Conservation (phyloP, 2,113 vertebrate species). For the Glaucomys volans region DNA sequence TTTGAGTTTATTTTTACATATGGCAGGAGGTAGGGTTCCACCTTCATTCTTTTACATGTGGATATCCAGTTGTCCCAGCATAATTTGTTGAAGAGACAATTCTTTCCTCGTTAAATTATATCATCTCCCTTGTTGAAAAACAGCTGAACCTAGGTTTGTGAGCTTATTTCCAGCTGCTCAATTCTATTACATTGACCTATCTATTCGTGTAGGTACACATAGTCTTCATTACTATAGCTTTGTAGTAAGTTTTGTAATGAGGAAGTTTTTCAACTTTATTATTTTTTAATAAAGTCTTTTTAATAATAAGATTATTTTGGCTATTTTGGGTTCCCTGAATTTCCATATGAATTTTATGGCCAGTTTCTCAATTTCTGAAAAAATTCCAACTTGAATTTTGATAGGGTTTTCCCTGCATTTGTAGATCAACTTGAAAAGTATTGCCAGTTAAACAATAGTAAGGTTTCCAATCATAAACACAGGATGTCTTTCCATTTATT, state of each 20-base stretch:
- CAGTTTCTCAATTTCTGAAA: not conserved
- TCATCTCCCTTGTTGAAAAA: not conserved
- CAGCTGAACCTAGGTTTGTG: too few species aligned
- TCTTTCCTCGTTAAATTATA: not conserved
- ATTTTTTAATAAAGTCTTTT: too few species aligned
- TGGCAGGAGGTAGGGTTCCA: not conserved
- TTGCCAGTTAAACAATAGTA: not conserved
- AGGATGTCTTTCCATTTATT: not conserved
- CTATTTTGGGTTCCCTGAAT: not conserved
- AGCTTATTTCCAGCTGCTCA: not conserved
- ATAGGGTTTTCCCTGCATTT: not conserved
- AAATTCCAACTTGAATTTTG: not conserved
- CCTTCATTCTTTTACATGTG: not conserved
- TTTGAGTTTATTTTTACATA: not conserved
- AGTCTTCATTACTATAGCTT: not conserved
- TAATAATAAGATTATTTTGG: too few species aligned
- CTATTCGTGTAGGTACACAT: not conserved
- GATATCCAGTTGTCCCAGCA: not conserved
- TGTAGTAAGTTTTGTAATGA: not conserved
- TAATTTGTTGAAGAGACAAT: not conserved
- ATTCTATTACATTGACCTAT: not conserved
- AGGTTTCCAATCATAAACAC: not conserved
- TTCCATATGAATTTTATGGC: not conserved
- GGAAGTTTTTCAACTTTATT: not conserved
- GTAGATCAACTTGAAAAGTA: not conserved